A percentile compares a stretch with the other conserved stretches of the same genome.
These are phyloP conservation scores for Dolichotis patagonum DNA, from an alignment of 2,113 vertebrate genomes.

Conservation along the genomic window DNA sequence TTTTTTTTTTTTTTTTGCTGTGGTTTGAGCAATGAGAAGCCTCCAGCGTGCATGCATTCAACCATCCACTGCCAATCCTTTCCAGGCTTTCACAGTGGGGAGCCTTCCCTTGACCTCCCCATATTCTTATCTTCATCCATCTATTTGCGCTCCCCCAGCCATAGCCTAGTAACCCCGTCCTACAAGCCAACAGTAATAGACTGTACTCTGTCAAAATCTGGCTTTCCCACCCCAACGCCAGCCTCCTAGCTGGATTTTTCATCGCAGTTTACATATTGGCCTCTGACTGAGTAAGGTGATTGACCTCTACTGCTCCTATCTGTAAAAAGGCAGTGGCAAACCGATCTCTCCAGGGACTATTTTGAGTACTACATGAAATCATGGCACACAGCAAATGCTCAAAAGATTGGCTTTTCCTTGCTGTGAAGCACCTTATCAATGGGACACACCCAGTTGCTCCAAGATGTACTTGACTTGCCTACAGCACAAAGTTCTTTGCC, in stretches of 20 bases:
- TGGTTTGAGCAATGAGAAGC: background rate
- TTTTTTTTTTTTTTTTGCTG: background rate
- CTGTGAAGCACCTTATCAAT: too few species aligned
- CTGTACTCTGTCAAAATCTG: background rate
- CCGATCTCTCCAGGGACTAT: background rate
- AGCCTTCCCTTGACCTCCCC: background rate
- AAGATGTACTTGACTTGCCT: background rate
- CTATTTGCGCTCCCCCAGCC: rapidly evolving
- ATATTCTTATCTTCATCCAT: too few species aligned
- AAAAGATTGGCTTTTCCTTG: background rate
- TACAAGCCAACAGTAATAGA: background rate
- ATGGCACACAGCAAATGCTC: too few species aligned
- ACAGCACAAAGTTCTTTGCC: background rate
- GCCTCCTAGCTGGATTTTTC: background rate
- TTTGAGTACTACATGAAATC: background rate
- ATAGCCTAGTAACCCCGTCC: background rate
- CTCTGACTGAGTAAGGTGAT: background rate
- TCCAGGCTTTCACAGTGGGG: background rate
- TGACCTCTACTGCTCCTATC: background rate
- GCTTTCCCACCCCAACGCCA: background rate
- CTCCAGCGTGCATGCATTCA: background rate
- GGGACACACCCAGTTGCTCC: background rate
- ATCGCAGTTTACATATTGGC: background rate
- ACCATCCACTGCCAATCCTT: background rate
- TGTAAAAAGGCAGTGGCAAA: background rate